Conservation (phyloP, 2,888 invertebrate species). For the Geophilus truncorum region DNA sequence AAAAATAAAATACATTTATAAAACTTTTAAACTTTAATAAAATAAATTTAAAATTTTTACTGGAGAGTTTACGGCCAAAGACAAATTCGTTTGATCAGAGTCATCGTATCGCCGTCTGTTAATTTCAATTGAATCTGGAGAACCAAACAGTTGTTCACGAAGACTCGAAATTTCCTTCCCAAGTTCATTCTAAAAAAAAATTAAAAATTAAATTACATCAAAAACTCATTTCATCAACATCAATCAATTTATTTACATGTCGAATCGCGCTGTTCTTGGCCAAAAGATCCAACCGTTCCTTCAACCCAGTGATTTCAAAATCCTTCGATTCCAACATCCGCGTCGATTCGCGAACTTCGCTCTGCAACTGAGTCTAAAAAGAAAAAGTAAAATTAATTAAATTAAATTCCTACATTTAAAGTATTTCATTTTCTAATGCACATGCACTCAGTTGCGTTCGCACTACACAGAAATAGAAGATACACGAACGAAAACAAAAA, state of each 20-base stretch:
- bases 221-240: background rate
- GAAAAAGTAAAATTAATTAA: background rate
- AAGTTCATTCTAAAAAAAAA: background rate
- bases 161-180: background rate
- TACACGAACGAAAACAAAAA: background rate
- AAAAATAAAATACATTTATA: background rate
- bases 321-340: background rate
- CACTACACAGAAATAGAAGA: background rate
- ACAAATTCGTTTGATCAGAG: too few relatives aligned
- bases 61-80: too few relatives aligned
- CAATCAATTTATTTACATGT: slow-evolving; percentile 15
- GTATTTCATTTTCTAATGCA: background rate
- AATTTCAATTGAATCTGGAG: background rate
- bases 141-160: background rate
- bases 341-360: background rate
- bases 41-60: too few relatives aligned
- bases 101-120: background rate
- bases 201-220: background rate
- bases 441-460: background rate
- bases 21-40: too few relatives aligned
- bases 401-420: background rate
- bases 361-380: background rate
- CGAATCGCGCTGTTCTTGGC: slow-evolving; percentile 17
- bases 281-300: slow-evolving; percentile 7
- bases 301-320: background rate